A percentile compares a stretch with the other conserved stretches of the same genome.
These are phyloP conservation scores for Acanthopagrus latus DNA, from an alignment of 2,797 vertebrate genomes.

Conservation along the genomic window DNA sequence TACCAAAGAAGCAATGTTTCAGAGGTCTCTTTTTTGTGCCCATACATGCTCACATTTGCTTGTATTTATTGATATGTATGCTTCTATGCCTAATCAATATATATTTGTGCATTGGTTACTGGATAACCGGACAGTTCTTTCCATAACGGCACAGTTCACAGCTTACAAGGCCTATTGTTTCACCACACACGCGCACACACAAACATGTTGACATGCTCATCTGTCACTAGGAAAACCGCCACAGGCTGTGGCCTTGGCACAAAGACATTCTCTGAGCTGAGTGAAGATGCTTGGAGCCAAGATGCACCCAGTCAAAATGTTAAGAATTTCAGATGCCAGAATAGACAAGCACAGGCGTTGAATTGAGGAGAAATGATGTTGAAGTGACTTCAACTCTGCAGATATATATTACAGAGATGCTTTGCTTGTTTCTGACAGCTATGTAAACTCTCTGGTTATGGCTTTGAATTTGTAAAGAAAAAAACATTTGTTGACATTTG, in stretches of 20 bases:
- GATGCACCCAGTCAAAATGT: slow-evolving; percentile 88
- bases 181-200: slow-evolving; percentile 56
- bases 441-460: slow-evolving; percentile 1
- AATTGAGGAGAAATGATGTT: slow-evolving; percentile 84
- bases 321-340: slow-evolving; percentile 85
- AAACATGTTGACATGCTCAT: slow-evolving; percentile 86
- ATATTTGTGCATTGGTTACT: slow-evolving; percentile 54
- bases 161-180: slow-evolving; percentile 78
- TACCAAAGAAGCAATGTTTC: slow-evolving; percentile 16
- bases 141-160: slow-evolving; percentile 73
- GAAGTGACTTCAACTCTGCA: slow-evolving; percentile 69
- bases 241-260: slow-evolving; percentile 87
- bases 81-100: slow-evolving; percentile 50
- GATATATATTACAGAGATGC: slow-evolving; percentile 41
- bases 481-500: not conserved
- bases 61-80: slow-evolving; percentile 23
- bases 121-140: slow-evolving; percentile 56
- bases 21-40: slow-evolving; percentile 22
- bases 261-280: slow-evolving; percentile 85
- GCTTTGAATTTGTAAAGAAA: slow-evolving; percentile 1
- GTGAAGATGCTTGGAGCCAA: slow-evolving; percentile 85
- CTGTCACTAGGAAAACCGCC: slow-evolving; percentile 86
- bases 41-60: slow-evolving; percentile 3
- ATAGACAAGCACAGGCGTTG: slow-evolving; percentile 81
- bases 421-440: slow-evolving; percentile 49